These are phyloP conservation scores for Hyppa rectilinea DNA, from an alignment of 2,888 invertebrate genomes.

Conservation along the genomic window DNA sequence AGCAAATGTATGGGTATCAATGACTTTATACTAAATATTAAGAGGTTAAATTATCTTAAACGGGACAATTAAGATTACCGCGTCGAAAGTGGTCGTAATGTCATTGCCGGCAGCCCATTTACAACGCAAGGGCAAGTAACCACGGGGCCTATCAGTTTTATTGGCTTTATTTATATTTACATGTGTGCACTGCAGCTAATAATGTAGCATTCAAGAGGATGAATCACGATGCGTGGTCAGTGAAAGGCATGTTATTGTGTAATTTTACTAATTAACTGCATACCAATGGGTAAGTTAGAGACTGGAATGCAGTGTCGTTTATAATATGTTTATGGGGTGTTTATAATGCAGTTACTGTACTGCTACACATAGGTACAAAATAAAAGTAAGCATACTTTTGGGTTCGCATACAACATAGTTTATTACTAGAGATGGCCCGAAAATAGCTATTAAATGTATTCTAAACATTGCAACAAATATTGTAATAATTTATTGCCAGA, in stretches of 20 bases:
- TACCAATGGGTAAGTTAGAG: slow-evolving; percentile 24
- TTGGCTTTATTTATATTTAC: slow-evolving; percentile 68
- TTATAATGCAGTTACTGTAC: not conserved
- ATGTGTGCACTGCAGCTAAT: slow-evolving; percentile 60
- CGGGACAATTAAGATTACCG: slow-evolving; percentile 80
- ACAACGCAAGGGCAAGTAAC: slow-evolving; percentile 71
- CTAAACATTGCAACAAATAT: too few species aligned
- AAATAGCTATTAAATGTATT: too few species aligned
- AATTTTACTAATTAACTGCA: slow-evolving; percentile 48
- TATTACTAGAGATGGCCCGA: too few species aligned
- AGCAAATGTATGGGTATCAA: slow-evolving; percentile 71
- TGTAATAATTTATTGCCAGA: too few species aligned
- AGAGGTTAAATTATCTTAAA: slow-evolving; percentile 80
- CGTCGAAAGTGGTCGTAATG: slow-evolving; percentile 78
- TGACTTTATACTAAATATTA: slow-evolving; percentile 74
- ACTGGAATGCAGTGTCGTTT: slow-evolving; percentile 16
- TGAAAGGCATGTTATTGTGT: slow-evolving; percentile 49
- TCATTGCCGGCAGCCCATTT: slow-evolving; percentile 76
- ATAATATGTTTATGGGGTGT: slow-evolving; percentile 1
- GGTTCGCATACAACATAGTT: too few species aligned
- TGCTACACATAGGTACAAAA: not conserved
- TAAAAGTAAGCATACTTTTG: not conserved
- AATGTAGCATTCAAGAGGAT: slow-evolving; percentile 60
- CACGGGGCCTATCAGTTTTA: slow-evolving; percentile 64
- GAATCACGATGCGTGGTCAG: slow-evolving; percentile 51